These are phyloP conservation scores for Mesorhabditis spiculigera DNA, from an alignment of 2,888 invertebrate genomes.

Conservation along the genomic window DNA sequence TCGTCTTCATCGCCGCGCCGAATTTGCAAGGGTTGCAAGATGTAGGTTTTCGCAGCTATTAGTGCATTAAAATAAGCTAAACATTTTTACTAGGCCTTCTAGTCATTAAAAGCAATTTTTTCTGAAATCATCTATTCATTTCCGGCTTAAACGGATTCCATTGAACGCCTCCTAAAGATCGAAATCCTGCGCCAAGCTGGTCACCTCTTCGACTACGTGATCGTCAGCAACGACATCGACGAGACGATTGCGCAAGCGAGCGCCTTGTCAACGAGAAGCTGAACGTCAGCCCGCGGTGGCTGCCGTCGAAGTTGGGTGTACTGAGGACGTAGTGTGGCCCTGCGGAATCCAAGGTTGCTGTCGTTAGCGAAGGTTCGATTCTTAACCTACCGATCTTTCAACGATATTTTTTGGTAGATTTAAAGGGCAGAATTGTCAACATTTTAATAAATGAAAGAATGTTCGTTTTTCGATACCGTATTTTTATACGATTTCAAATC, in stretches of 20 bases:
- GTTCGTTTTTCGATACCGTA: too few relatives aligned
- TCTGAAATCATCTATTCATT: too few relatives aligned
- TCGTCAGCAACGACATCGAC: slow-evolving; percentile 98
- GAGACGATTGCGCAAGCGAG: slow-evolving; percentile 77
- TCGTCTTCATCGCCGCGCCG: slow-evolving; percentile 98
- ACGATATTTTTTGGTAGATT: too few relatives aligned
- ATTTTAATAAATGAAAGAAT: too few relatives aligned
- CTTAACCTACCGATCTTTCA: too few relatives aligned
- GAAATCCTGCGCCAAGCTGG: slow-evolving; percentile 93
- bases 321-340: slow-evolving; percentile 10
- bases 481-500: too few relatives aligned
- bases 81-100: too few relatives aligned
- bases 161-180: slow-evolving; percentile 93
- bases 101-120: too few relatives aligned
- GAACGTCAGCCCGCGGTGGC: slow-evolving; percentile 57
- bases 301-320: slow-evolving; percentile 59
- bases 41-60: slow-evolving; percentile 59
- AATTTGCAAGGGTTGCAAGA: slow-evolving; percentile 84
- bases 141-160: slow-evolving; percentile 68
- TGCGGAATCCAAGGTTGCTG: too few relatives aligned
- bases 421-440: too few relatives aligned
- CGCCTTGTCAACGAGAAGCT: slow-evolving; percentile 57
- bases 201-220: slow-evolving; percentile 94
- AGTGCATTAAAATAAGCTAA: neutral
- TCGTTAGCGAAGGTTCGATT: too few relatives aligned